phyloP scores from a whole-genome alignment of 2,113 vertebrate genomes.

The Ictalurus punctatus region DNA sequence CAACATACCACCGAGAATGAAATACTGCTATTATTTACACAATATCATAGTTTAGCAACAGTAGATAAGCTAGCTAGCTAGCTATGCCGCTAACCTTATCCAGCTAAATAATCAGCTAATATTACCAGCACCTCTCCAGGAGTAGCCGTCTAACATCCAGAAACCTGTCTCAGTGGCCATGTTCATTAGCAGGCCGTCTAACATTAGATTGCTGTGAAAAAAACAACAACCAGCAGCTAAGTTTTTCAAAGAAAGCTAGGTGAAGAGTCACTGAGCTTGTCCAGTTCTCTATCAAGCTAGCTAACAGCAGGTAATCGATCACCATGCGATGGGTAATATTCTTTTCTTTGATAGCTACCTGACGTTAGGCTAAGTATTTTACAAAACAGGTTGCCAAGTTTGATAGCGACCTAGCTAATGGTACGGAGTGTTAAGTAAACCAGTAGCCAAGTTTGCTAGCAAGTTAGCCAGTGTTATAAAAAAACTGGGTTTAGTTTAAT shows the following conservation, averaged over 20 bases:
- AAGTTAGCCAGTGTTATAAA: neutral
- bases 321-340: neutral
- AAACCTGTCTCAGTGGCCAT: neutral
- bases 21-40: neutral
- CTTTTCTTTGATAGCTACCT: neutral
- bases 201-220: neutral
- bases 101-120: neutral
- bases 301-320: neutral
- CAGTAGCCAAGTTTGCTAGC: neutral
- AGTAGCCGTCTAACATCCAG: neutral
- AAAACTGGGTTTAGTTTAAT: neutral
- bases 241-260: neutral
- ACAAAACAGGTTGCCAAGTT: neutral
- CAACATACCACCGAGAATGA: neutral
- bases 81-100: neutral
- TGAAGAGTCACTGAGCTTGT: neutral
- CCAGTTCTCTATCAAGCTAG: neutral
- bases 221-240: neutral
- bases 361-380: neutral
- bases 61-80: neutral
- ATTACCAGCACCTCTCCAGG: no score
- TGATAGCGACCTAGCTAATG: neutral
- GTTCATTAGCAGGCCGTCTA: neutral
- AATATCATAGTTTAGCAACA: neutral
- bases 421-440: neutral